Percentiles rank a stretch among this genome's conserved stretches.
phyloP scores from a whole-genome alignment of 2,113 vertebrate species.

The Rhinolophus ferrumequinum region DNA sequence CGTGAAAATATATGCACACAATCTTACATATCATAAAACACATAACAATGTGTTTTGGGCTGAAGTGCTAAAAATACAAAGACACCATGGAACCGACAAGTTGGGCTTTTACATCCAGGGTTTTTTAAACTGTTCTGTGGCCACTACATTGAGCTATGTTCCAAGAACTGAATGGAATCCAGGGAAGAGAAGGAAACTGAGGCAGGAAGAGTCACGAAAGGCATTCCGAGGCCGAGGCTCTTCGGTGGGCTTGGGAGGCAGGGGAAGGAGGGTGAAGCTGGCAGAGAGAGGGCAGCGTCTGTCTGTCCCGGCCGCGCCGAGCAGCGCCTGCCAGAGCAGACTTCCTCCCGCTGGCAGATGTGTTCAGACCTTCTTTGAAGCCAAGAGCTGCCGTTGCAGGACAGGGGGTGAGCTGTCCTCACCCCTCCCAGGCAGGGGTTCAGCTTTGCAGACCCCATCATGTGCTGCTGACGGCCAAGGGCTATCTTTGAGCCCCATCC shows the following conservation, averaged over 20 bases:
- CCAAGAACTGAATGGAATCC: background rate
- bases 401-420: slow-evolving; percentile 4
- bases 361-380: slow-evolving; percentile 36
- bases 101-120: background rate
- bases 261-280: background rate
- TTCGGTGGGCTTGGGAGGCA: background rate
- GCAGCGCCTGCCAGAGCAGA: background rate
- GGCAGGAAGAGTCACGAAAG: background rate
- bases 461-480: background rate
- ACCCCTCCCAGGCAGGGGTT: background rate
- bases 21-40: background rate
- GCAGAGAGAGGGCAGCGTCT: background rate
- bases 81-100: background rate
- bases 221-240: background rate
- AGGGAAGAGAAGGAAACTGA: background rate
- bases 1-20: background rate
- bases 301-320: too few species aligned
- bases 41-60: background rate
- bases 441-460: slow-evolving; percentile 46
- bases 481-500: slow-evolving; percentile 71
- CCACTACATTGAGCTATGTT: background rate
- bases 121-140: background rate
- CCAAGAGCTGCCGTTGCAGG: background rate
- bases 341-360: background rate
- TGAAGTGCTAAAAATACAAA: slow-evolving; percentile 19